phyloP scores from a whole-genome alignment of 2,113 vertebrate genomes.

The Pedetes capensis region DNA sequence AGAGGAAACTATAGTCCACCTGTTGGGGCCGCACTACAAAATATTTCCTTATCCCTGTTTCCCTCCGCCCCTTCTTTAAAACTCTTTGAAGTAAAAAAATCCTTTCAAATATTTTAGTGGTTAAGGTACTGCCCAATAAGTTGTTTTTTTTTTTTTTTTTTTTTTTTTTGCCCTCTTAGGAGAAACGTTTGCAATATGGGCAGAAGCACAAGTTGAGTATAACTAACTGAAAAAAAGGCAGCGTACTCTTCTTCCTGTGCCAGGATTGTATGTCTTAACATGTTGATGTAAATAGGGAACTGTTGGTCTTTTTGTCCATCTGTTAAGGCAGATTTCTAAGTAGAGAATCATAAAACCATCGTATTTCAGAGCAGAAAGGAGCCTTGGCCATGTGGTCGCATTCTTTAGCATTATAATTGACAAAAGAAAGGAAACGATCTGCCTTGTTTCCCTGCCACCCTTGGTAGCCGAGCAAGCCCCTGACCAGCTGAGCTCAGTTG shows the following conservation, averaged over 20 bases:
- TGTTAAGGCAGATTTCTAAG: not conserved
- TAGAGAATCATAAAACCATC: not conserved
- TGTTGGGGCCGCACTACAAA: not conserved
- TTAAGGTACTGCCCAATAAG: slow-evolving; percentile 10
- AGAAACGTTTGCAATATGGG: not conserved
- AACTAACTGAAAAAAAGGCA: not conserved
- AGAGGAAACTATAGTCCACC: not conserved
- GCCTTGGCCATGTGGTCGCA: not conserved
- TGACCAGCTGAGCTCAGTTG: not conserved
- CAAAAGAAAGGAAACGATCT: not conserved
- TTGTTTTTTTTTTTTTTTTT: too few relatives aligned
- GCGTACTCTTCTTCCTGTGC: not conserved
- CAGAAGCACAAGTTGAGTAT: not conserved
- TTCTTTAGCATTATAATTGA: not conserved
- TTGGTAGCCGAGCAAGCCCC: not conserved
- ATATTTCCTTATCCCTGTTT: not conserved
- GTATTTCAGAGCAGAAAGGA: not conserved
- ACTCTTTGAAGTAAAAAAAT: slow-evolving; percentile 8
- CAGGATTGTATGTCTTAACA: not conserved
- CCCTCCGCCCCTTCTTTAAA: not conserved
- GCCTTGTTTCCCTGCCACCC: not conserved
- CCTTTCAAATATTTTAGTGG: slow-evolving; percentile 8
- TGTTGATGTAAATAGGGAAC: not conserved
- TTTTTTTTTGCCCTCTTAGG: not conserved
- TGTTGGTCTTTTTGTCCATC: not conserved